Base-by-base conservation (phyloP, 1,140 invertebrate species). In the Drosophila nigrodunni region DNA sequence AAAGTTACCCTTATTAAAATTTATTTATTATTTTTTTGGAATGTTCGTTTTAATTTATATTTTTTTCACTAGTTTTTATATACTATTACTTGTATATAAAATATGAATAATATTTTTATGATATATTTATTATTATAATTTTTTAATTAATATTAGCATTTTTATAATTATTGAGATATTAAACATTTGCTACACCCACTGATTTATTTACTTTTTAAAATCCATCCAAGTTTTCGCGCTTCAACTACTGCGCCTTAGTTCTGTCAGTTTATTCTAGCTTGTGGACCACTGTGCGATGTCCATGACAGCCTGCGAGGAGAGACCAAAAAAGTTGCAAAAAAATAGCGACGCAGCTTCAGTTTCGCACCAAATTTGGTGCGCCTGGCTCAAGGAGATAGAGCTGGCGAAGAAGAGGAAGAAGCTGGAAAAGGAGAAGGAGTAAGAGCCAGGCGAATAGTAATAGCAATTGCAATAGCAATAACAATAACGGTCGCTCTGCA, bases 311-410 rank as follows among this genome's bases (percentile, higher is more conserved):
- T 49, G 59, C 66, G 39, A 65, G 77, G 49, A 43, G 41, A 43
- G 4, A 43, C 41, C n/a, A 43, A 43, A 62, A 74, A 60, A 60
- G 25, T 30, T 55, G 66, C 66, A 69, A 62, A 55, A 55, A 79
- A 57, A 62, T 77, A 77, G 80, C 83, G 80, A 88, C 78, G 85
- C 72, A 74, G 72, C 66, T 25, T 70, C 78, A 89, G 85, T 83
- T 89, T 89, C 85, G 85, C 85, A 89, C 85, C 85, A 89, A 89
- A 89, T 89, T 89, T 89, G 85, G 85, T 79, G 81, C 80, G 74
- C 72, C 57, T 44, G 41, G 47, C 61, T 54, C 57, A 66, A 72
- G 73, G 60, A 76, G 73, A 57, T 47, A 52, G 34, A 66, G 69
- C 15, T 41, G 57, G 35, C 49, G 67, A 5, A 15, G 30, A 37